Evolutionary conservation across 2,797 vertebrate species (phyloP).

Genomic region (Squalus acanthias): DNA sequence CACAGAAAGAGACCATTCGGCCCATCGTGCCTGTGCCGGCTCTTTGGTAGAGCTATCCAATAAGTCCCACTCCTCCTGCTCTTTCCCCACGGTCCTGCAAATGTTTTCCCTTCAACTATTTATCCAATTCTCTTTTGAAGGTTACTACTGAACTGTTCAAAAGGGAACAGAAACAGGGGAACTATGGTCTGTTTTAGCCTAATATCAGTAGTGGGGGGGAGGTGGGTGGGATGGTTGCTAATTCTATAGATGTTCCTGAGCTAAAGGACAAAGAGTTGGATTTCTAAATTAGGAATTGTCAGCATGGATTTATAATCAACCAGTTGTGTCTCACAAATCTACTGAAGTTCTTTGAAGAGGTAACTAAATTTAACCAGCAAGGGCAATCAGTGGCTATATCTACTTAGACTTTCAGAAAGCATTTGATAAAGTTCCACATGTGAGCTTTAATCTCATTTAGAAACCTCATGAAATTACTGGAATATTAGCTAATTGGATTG

Average conservation of each 20-base stretch:
- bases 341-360: not conserved
- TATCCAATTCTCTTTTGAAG: too few relatives aligned
- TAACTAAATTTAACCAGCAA: not conserved
- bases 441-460: not conserved
- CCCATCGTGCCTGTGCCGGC: too few relatives aligned
- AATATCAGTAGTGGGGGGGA: too few relatives aligned
- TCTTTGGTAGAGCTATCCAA: too few relatives aligned
- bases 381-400: not conserved
- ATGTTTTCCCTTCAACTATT: too few relatives aligned
- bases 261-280: not conserved
- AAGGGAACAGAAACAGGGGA: too few relatives aligned
- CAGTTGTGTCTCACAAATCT: not conserved
- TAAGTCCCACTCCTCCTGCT: not conserved
- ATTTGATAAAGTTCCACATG: not conserved
- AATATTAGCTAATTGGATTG: constrained; percentile 3
- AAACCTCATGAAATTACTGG: not conserved
- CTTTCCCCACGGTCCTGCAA: too few relatives aligned
- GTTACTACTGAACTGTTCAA: too few relatives aligned
- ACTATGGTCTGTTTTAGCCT: too few relatives aligned
- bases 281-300: not conserved
- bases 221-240: not conserved
- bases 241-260: not conserved
- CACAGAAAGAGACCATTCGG: too few relatives aligned
- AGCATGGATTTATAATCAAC: not conserved
- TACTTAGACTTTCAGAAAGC: not conserved